A percentile compares a stretch with the other conserved stretches of the same genome.
phyloP scores from a whole-genome alignment of 35 echinoderm and acorn worm genomes.

The Ophiothrix spiculata region DNA sequence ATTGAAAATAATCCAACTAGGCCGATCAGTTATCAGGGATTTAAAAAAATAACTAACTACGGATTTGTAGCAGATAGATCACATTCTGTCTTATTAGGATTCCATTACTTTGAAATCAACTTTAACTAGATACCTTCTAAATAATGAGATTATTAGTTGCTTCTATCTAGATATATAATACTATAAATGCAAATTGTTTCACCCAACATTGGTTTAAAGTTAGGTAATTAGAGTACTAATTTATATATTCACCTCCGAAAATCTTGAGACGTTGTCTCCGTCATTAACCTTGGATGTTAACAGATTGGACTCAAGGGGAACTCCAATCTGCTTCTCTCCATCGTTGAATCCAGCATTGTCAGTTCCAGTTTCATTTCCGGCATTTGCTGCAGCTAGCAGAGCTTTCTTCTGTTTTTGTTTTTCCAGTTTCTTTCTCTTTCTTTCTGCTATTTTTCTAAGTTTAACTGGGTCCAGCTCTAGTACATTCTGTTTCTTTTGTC shows the following conservation, averaged over 20 bases:
- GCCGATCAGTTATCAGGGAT: too few species aligned
- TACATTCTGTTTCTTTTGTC: conserved; percentile 45
- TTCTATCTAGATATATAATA: too few species aligned
- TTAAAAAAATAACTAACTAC: too few species aligned
- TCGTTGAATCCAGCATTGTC: neutral
- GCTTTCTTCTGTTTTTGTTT: conserved; percentile 34
- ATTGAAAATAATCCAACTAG: too few species aligned
- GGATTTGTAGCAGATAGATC: too few species aligned
- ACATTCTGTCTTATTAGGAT: too few species aligned
- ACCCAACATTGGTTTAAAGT: too few species aligned
- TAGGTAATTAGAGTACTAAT: too few species aligned
- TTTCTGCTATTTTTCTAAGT: conserved; percentile 63
- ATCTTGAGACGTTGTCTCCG: conserved; percentile 47
- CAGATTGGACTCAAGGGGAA: neutral
- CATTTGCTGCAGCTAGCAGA: conserved; percentile 13
- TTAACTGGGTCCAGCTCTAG: conserved; percentile 56
- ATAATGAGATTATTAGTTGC: too few species aligned
- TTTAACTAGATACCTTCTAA: too few species aligned
- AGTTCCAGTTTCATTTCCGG: neutral
- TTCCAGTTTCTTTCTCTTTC: conserved; percentile 57
- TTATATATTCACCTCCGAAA: conserved; percentile 40
- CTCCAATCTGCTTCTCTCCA: neutral
- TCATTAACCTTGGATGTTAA: conserved; percentile 26
- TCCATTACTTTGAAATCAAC: too few species aligned
- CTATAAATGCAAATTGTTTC: too few species aligned